Percentiles rank a stretch among this genome's conserved stretches.
These are phyloP conservation scores for Phrynosoma platyrhinos DNA, from an alignment of 2,113 vertebrate species.

Conservation along the genomic window DNA sequence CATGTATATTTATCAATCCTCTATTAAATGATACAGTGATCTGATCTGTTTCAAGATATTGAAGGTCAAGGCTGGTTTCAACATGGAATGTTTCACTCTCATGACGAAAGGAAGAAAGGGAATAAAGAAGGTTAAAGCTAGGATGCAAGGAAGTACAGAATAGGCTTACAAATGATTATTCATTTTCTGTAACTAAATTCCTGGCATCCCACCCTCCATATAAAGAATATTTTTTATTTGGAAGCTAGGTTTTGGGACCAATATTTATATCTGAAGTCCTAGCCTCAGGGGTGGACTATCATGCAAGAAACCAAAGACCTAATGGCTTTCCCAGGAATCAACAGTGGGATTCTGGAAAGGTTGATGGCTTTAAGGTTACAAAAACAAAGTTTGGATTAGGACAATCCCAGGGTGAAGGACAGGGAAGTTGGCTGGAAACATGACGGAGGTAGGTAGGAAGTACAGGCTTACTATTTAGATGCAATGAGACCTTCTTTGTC, in stretches of 20 bases:
- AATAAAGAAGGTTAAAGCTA: not conserved
- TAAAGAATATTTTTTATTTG: not conserved
- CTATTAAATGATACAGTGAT: not conserved
- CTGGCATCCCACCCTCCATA: not conserved
- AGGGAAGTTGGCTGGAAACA: too few species aligned
- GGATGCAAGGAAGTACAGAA: not conserved
- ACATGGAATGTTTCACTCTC: not conserved
- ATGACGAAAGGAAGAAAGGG: not conserved
- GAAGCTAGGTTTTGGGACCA: not conserved
- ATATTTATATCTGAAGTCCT: not conserved
- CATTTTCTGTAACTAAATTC: not conserved
- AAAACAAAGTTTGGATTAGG: too few species aligned
- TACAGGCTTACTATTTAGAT: too few species aligned
- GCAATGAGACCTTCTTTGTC: too few species aligned
- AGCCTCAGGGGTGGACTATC: too few species aligned
- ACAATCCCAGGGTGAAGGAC: too few species aligned
- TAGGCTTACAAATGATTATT: not conserved
- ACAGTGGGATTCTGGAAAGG: too few species aligned
- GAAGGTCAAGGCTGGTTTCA: not conserved
- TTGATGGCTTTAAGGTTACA: too few species aligned
- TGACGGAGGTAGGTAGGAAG: too few species aligned
- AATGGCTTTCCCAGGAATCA: too few species aligned
- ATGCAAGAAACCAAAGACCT: too few species aligned
- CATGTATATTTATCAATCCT: not conserved
- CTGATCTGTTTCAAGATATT: not conserved